phyloP scores from a whole-genome alignment of 2,113 vertebrate genomes.

The Podocnemis expansa region DNA sequence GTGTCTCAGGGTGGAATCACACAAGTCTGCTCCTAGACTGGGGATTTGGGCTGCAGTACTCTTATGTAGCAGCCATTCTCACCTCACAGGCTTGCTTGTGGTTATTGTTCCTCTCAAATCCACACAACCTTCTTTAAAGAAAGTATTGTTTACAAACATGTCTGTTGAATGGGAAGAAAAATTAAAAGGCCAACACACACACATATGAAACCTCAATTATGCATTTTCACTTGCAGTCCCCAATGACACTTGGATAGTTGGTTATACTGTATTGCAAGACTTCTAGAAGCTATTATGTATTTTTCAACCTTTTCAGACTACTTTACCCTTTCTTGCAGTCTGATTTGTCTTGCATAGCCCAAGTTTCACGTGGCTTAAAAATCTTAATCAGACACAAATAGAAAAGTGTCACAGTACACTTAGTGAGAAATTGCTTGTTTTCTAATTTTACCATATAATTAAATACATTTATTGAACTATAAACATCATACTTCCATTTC shows the following conservation, averaged over 20 bases:
- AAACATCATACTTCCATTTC: too few relatives aligned
- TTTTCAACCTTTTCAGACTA: too few relatives aligned
- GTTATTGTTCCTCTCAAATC: background rate
- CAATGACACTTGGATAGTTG: background rate
- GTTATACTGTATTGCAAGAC: background rate
- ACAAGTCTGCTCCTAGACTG: background rate
- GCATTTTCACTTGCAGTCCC: background rate
- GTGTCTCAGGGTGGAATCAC: background rate
- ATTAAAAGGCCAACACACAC: background rate
- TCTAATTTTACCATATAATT: too few relatives aligned
- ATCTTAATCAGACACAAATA: too few relatives aligned
- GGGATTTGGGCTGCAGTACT: background rate
- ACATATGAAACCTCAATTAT: background rate
- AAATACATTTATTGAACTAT: too few relatives aligned
- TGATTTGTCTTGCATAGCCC: too few relatives aligned
- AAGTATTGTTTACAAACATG: background rate
- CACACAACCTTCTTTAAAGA: background rate
- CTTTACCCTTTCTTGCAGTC: too few relatives aligned
- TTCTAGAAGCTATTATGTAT: background rate
- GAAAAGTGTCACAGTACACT: too few relatives aligned
- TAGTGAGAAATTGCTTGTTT: too few relatives aligned
- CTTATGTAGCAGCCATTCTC: background rate
- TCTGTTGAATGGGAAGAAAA: fast-evolving
- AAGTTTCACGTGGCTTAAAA: too few relatives aligned
- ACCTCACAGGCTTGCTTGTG: background rate